These are phyloP conservation scores for Pachymerium ferrugineum DNA, from an alignment of 2,888 invertebrate genomes.

Conservation along the genomic window DNA sequence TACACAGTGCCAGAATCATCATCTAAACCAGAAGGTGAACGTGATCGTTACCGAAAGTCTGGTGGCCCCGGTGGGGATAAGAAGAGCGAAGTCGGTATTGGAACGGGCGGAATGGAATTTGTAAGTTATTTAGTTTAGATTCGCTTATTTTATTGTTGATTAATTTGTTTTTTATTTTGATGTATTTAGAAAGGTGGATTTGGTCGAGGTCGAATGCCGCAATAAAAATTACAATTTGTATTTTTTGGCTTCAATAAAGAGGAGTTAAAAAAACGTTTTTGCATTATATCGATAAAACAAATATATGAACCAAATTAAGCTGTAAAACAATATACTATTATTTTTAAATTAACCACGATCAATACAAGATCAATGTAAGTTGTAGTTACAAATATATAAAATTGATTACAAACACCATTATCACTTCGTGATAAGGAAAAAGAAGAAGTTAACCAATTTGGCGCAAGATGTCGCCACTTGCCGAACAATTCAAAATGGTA, in stretches of 20 bases:
- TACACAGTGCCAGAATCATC: conserved; percentile 30
- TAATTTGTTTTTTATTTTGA: conserved; percentile 42
- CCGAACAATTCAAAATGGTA: neutral
- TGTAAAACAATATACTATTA: too few relatives aligned
- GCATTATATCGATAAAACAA: too few relatives aligned
- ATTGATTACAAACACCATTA: too few relatives aligned
- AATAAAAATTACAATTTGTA: neutral
- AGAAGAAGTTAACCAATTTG: neutral
- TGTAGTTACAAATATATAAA: too few relatives aligned
- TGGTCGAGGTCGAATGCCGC: conserved; percentile 63
- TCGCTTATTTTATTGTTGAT: conserved; percentile 28
- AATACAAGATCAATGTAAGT: too few relatives aligned
- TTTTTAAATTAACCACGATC: too few relatives aligned
- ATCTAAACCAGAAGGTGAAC: conserved; percentile 30
- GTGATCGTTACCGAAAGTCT: conserved; percentile 33
- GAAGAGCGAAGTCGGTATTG: conserved; percentile 94
- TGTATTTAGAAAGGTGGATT: conserved; percentile 74
- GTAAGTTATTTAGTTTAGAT: conserved; percentile 48
- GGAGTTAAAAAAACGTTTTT: neutral
- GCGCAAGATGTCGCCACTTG: neutral
- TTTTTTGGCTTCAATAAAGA: neutral
- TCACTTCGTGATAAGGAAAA: too few relatives aligned
- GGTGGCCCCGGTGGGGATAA: conserved; percentile 63
- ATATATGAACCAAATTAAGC: too few relatives aligned
- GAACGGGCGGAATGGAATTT: conserved; percentile 81